Evolutionary conservation across 2,797 vertebrate genomes (phyloP), one percentile per base, ranked within the genome.

Genomic region (Euthynnus affinis): DNA sequence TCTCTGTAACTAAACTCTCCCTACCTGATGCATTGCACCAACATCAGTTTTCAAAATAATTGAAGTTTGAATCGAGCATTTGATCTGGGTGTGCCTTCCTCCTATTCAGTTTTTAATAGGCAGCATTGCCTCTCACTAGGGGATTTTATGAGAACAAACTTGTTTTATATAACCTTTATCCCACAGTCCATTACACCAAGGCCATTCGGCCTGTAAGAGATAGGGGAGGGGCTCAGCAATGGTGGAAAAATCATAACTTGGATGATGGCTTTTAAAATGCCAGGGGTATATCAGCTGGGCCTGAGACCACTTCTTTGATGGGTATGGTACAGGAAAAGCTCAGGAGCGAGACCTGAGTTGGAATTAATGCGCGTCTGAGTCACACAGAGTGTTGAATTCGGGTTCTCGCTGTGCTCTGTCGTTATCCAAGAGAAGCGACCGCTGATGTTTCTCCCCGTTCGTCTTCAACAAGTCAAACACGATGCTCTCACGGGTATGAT

Each of bases 191-290:
- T 84, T 76, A 71, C 29, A 58, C 56, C 25, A 5, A 23, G 25
- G 63, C 27, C 32, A 20, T 52, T 52, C 67, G 71, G 61, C 42
- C 55, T 56, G 62, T 40, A 27, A 10, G 61, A 57, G 40, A 57
- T 1, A 3, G 58, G 20, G 22, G 13, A 29, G 32, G 37, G 55
- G 20, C 40, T 72, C 48, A 46, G 22, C n/a, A 37, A 12, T 13
- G 15, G 25, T 22, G 34, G 57, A 32, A 22, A 46, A 71, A 66
- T 34, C 60, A 42, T 55, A 44, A 56, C 27, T 57, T 4, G 7
- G 18, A 20, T 67, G 69, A 74, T 46, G 66, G 78, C 51, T 76
- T 85, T 80, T 63, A 69, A 80, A 87, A 84, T 79, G 75, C 70
- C 67, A 67, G 25, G 15, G 37, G n/a, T 49, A 4, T 40, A 25